Base-by-base conservation (phyloP, 1,140 invertebrate genomes). In the Pantala flavescens region DNA sequence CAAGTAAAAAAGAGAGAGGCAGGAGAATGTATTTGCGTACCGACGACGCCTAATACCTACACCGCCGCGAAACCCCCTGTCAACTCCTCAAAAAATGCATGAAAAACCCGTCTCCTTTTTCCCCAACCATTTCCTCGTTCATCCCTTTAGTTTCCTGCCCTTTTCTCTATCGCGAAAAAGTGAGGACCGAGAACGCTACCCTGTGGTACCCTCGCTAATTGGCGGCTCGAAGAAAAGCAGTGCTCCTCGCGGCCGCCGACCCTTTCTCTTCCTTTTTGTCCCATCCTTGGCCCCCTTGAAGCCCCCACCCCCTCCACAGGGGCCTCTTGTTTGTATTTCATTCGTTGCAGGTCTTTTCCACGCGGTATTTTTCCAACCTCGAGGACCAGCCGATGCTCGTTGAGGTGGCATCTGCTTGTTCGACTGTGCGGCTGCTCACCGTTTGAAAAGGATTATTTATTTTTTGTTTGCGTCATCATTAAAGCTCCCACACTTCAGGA, bases 141-240 rank as follows among this genome's bases (percentile, higher is more conserved):
- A 16, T 63, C 49, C 49, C 49, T 63, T 21, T 14, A 36, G 28
- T 21, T 21, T 63, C 49, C 49, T 63, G 49, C 49, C 14, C 16
- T 19, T 21, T 21, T 63, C 49, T 63, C n/a, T 16, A 19, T 63
- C 49, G 49, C 49, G 49, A 21, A 21, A 63, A 63, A 21, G 14
- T 16, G 14, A 14, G 49, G 49, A 63, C 49, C 49, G 49, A 63
- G 49, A 19, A 63, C 49, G 49, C 14, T 16, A 16, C 49, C 49
- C n/a, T 63, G 49, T 21, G 49, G 49, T 63, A 63, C n/a, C n/a
- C 49, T 3, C 49, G 49, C 49, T 63, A 63, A 63, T 63, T 63
- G 49, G 49, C 49, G 49, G 49, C 49, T 63, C 16, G 49, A 63
- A 63, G 49, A 63, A 63, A 63, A 63, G 49, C 49, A 63, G 49